These are phyloP conservation scores for Peromyscus aztecus DNA, from an alignment of 2,797 vertebrate species.

Conservation along the genomic window DNA sequence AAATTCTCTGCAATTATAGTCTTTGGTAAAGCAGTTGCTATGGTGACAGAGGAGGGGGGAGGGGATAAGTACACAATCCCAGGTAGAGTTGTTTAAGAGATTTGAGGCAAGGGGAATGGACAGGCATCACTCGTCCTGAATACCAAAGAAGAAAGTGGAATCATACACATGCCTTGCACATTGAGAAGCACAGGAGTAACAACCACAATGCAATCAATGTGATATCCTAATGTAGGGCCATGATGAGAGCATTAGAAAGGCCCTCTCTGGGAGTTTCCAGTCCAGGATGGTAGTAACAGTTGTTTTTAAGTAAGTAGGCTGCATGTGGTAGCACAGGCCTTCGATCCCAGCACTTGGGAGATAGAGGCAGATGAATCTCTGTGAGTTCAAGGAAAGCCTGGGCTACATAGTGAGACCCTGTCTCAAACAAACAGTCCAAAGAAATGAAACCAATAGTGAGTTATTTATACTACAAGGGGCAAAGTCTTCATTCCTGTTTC, in stretches of 20 bases:
- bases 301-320: not conserved
- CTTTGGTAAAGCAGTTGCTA: not conserved
- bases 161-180: not conserved
- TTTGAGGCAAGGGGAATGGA: not conserved
- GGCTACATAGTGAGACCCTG: not conserved
- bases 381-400: not conserved
- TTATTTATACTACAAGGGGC: not conserved
- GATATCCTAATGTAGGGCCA: not conserved
- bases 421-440: not conserved
- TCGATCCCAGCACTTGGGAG: not conserved
- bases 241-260: not conserved
- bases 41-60: not conserved
- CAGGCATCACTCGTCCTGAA: not conserved
- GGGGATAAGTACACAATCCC: not conserved
- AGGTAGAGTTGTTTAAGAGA: not conserved
- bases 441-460: slow-evolving; percentile 5
- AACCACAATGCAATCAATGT: not conserved
- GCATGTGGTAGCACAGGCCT: not conserved
- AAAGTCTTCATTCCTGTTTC: not conserved
- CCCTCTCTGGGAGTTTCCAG: slow-evolving; percentile 4
- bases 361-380: not conserved
- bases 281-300: not conserved
- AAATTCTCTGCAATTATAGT: slow-evolving; percentile 36
- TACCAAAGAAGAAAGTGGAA: not conserved
- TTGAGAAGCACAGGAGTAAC: slow-evolving; percentile 18